Conservation (phyloP, 2,888 invertebrate species). For the Agonopterix heracliana region DNA sequence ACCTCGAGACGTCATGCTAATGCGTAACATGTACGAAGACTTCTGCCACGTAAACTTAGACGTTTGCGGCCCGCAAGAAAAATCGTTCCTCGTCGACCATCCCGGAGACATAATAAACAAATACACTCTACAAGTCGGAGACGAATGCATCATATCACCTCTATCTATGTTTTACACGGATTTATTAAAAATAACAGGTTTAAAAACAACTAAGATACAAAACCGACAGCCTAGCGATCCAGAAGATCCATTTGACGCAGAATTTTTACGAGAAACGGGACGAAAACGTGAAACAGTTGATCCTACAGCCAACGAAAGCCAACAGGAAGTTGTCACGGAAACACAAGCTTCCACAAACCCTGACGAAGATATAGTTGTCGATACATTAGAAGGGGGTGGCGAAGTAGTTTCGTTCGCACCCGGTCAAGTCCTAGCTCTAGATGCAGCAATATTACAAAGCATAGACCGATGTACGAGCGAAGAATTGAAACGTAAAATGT, state of each 20-base stretch:
- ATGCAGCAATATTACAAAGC: conserved; percentile 93
- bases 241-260: conserved; percentile 95
- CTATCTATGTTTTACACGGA: conserved; percentile 92
- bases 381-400: conserved; percentile 74
- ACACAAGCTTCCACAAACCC: conserved; percentile 63
- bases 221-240: conserved; percentile 84
- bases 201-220: conserved; percentile 84
- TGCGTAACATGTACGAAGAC: conserved; percentile 91
- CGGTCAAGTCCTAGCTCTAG: conserved; percentile 89
- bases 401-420: conserved; percentile 83
- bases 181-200: conserved; percentile 88
- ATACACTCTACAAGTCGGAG: conserved; percentile 89
- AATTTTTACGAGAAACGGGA: conserved; percentile 92
- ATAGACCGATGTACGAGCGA: conserved; percentile 93
- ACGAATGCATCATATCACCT: conserved; percentile 95
- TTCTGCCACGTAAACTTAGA: conserved; percentile 94
- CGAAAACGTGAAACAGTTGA: conserved; percentile 70
- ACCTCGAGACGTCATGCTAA: conserved; percentile 85
- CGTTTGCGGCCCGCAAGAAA: conserved; percentile 91
- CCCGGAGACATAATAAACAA: conserved; percentile 80
- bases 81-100: conserved; percentile 84
- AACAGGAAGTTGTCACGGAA: conserved; percentile 70
- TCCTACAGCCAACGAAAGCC: conserved; percentile 54
- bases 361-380: conserved; percentile 86
- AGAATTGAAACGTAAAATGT: conserved; percentile 95